Conservation (phyloP, 2,797 vertebrate genomes). For the Anomalospiza imberbis region DNA sequence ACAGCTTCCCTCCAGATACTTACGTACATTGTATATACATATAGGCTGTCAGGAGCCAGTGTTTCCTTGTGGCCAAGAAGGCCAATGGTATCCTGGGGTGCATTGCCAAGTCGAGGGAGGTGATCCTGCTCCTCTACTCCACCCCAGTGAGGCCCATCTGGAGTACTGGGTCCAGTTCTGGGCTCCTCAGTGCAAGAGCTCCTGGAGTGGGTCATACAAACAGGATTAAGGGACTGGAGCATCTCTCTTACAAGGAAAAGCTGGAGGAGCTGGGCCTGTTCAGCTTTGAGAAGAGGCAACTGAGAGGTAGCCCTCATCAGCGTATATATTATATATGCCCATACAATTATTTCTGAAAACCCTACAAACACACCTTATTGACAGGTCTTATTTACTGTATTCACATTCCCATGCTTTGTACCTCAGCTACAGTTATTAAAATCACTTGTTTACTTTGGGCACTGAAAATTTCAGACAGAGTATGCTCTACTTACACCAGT, state of each 20-base stretch:
- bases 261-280: background rate
- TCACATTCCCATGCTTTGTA: background rate
- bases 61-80: background rate
- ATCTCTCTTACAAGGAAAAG: background rate
- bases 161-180: background rate
- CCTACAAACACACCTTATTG: background rate
- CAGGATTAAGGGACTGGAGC: background rate
- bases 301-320: background rate
- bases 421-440: background rate
- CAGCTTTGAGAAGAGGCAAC: background rate
- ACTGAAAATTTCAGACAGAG: background rate
- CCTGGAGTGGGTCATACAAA: background rate
- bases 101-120: no score
- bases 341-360: background rate
- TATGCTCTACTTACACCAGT: background rate
- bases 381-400: background rate
- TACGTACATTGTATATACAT: no score
- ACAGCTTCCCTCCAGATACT: background rate
- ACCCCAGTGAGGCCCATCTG: background rate
- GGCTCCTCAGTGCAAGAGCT: background rate
- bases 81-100: background rate
- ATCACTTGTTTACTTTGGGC: background rate
- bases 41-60: background rate
- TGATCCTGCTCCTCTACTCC: background rate
- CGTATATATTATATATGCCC: background rate